Conservation (phyloP, 2,797 vertebrate genomes). For the Lepus oiostolus region DNA sequence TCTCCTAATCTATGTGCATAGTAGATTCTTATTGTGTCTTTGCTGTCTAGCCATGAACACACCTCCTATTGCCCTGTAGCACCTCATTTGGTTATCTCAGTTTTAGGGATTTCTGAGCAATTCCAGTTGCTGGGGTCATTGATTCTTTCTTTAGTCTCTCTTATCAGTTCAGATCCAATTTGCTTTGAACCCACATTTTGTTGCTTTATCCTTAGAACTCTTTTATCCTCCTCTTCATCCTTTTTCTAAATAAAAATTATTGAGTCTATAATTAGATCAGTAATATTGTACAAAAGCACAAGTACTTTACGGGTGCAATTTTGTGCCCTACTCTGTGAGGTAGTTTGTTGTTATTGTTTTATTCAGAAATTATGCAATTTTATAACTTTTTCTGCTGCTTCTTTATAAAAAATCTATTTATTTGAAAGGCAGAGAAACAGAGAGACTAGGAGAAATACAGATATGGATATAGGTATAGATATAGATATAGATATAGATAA, state of each 20-base stretch:
- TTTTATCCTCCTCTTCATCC: conserved; percentile 9
- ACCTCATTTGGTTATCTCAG: neutral
- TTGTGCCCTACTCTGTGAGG: neutral
- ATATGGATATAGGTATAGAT: no score
- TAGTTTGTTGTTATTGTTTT: no score
- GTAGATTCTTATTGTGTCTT: neutral
- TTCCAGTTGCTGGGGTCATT: neutral
- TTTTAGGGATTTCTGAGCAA: neutral
- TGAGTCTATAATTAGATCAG: neutral
- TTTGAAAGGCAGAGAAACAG: no score
- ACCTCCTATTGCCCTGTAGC: neutral
- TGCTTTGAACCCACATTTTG: neutral
- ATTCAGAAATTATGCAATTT: no score
- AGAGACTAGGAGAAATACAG: no score
- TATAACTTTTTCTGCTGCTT: no score
- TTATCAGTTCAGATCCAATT: neutral
- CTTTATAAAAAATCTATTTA: no score
- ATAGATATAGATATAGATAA: no score
- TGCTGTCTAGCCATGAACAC: neutral
- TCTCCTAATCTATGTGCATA: neutral
- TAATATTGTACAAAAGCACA: neutral
- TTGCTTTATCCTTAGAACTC: neutral
- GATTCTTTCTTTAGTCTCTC: neutral
- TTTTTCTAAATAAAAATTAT: conserved; percentile 41
- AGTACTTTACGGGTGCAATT: neutral